Evolutionary conservation across 1,140 invertebrate genomes (phyloP).

Genomic region (Chionoecetes opilio): DNA sequence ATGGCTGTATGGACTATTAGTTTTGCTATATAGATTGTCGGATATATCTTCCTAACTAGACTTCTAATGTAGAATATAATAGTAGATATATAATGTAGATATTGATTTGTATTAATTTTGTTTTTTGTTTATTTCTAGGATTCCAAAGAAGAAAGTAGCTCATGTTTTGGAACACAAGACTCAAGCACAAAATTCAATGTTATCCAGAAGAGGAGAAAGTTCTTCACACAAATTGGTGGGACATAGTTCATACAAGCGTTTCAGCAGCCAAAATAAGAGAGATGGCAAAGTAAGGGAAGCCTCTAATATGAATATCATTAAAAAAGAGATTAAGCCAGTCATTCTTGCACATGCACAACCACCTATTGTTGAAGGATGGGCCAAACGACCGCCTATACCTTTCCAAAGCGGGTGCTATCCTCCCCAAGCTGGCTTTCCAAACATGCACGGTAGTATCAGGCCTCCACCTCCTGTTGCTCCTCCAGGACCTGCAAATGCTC

Average conservation of each 20-base stretch:
- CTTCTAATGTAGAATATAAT: too few species aligned
- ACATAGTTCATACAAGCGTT: not conserved
- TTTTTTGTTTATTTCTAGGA: constrained; percentile 57
- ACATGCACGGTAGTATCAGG: not conserved
- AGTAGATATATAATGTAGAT: not conserved
- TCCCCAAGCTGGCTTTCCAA: not conserved
- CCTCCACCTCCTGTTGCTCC: not conserved
- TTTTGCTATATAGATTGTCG: too few species aligned
- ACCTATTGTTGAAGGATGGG: constrained; percentile 49
- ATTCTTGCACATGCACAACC: not conserved
- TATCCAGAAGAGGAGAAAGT: constrained; percentile 39
- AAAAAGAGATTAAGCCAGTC: not conserved
- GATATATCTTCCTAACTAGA: too few species aligned
- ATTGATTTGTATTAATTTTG: not conserved
- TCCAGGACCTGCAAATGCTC: not conserved
- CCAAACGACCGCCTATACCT: not conserved
- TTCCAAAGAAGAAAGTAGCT: constrained; percentile 65
- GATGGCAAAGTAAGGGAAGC: constrained; percentile 11
- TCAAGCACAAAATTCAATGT: constrained; percentile 32
- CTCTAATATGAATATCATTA: not conserved
- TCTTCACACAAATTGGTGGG: constrained; percentile 34
- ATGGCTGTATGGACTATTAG: too few species aligned
- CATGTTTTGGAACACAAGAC: not conserved
- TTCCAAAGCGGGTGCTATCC: not conserved
- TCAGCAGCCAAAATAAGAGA: not conserved